Percentiles rank a stretch among this genome's conserved stretches.
phyloP scores from a whole-genome alignment of 2,888 invertebrate genomes.

The Abrostola tripartita region DNA sequence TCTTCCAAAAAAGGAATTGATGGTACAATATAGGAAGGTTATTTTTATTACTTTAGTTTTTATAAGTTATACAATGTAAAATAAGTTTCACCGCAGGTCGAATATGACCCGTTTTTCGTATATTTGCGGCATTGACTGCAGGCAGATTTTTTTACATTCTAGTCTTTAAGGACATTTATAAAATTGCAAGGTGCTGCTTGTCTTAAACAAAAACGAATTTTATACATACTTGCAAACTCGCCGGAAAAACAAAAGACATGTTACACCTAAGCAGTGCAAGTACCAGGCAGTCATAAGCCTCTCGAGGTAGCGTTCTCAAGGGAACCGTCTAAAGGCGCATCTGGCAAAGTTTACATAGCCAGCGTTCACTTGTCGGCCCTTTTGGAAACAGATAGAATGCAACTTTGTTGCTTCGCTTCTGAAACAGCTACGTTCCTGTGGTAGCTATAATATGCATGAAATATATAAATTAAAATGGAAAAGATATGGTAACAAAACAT shows the following conservation, averaged over 20 bases:
- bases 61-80: too few relatives aligned
- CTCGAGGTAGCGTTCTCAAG: conserved; percentile 59
- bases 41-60: too few relatives aligned
- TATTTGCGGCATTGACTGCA: too few relatives aligned
- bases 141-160: too few relatives aligned
- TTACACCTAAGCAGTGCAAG: conserved; percentile 13
- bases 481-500: neutral
- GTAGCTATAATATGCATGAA: conserved; percentile 28
- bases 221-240: too few relatives aligned
- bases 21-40: too few relatives aligned
- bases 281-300: conserved; percentile 64
- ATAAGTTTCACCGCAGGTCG: too few relatives aligned
- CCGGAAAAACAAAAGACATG: neutral
- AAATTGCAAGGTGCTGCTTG: too few relatives aligned
- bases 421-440: conserved; percentile 18
- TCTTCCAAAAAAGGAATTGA: too few relatives aligned
- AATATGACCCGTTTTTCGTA: too few relatives aligned
- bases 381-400: conserved; percentile 66
- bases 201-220: too few relatives aligned
- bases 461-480: neutral
- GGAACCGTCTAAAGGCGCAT: conserved; percentile 62
- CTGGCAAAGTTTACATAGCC: conserved; percentile 66
- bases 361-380: conserved; percentile 67
- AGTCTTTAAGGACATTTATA: too few relatives aligned
- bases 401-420: conserved; percentile 48